phyloP scores from a whole-genome alignment of 2,888 invertebrate species.

The Oxycera nigricornis region DNA sequence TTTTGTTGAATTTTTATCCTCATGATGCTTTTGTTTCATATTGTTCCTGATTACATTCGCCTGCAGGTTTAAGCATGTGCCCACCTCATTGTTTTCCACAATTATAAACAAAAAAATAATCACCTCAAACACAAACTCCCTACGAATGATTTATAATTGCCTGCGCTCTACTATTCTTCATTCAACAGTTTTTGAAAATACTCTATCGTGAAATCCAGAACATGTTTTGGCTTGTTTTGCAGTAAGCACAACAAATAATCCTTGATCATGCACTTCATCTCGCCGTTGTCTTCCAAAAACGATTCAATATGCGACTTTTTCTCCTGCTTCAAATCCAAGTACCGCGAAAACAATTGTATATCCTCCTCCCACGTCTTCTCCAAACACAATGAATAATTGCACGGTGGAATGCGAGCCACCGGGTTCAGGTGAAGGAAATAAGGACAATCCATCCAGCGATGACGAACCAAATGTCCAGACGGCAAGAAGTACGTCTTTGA shows the following conservation, averaged over 20 bases:
- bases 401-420: neutral
- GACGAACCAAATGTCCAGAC: constrained; percentile 24
- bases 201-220: constrained; percentile 9
- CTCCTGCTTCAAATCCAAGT: constrained; percentile 23
- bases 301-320: constrained; percentile 12
- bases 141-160: neutral
- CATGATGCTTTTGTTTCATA: too few relatives aligned
- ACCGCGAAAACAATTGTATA: constrained; percentile 2
- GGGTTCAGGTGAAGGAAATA: constrained; percentile 34
- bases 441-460: constrained; percentile 24
- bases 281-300: constrained; percentile 8
- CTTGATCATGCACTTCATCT: constrained; percentile 16
- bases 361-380: constrained; percentile 1
- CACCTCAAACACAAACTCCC: too few relatives aligned
- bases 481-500: constrained; percentile 20
- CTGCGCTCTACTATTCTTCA: neutral
- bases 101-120: too few relatives aligned
- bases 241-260: constrained; percentile 19
- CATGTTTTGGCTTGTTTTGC: constrained; percentile 27
- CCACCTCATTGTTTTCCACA: too few relatives aligned
- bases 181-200: constrained; percentile 23
- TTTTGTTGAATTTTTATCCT: too few relatives aligned
- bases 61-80: too few relatives aligned
- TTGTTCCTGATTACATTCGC: too few relatives aligned
- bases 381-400: neutral